Base-by-base conservation (phyloP, 1,140 invertebrate genomes). In the Hestina assimilis region DNA sequence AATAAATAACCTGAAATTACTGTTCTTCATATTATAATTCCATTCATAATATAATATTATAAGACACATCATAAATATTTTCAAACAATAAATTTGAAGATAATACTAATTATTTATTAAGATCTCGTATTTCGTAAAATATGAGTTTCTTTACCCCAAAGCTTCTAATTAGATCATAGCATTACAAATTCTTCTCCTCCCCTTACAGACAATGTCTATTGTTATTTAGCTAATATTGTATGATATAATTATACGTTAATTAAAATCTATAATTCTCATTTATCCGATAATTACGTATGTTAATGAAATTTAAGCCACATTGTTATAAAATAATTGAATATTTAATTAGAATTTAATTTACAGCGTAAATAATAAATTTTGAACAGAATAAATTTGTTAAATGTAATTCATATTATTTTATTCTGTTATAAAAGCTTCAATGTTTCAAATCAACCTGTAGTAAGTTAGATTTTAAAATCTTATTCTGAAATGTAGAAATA, bases 101-200 rank as follows among this genome's bases (percentile, higher is more conserved):
- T 11, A 11, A 3, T 31, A 31, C 12, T n/a, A 11, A 31, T 31
- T 11, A 31, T 8, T 11, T 2, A 19, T 3, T 19, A 12, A n/a
- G 8, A n/a, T n/a, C n/a, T 38, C 1, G 15, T 19, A 19, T 48
- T 33, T 11, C 17, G 33, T 15, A 48, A 48, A 23, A 35, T 20
- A 38, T 48, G 11, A 35, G 20, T 35, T 48, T 31, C 29, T 20
- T 4, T 19, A 31, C 14, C 29, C 29, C 7, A 35, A 33, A 20
- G 33, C 2, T 28, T 57, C 35, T 66, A 66, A 71, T 71, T 68
- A 71, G 71, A 58, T 54, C 66, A 74, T 79, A 67, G 57, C 69
- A 69, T 76, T 76, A 70, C 71, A 73, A 75, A 73, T 71, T 78
- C 53, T 50, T 66, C 58, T 50, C 48, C 42, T 54, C 47, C 60